Evolutionary conservation across 53 echinoderm and acorn worm species (phyloP), one percentile per base, ranked within the genome.

Genomic region (Patiria pectinifera): DNA sequence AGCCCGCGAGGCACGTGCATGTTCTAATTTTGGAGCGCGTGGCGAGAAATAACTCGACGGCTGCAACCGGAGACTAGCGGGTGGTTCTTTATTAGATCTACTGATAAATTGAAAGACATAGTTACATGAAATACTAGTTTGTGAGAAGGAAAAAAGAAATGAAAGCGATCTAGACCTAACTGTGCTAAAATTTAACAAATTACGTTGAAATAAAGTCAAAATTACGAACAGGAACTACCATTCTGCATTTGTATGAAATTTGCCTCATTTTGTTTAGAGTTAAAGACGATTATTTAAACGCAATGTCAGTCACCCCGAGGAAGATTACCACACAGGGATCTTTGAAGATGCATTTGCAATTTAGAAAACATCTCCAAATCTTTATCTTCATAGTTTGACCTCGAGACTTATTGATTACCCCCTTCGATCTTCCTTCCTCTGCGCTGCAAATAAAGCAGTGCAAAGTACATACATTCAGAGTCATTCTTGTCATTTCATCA

Each of bases 21-120:
- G 6, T n/a, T 59, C 82, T 58, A 82, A 53, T 25, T 80, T 80
- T 80, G 49, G 81, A 82, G n/a, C 21, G n/a, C 24, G 82, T 24
- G 18, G 59, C n/a, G 18, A 59, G 59, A 59, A 19, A 53, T 0
- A 82, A 2, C 11, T 59, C 2, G 15, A 24, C 82, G 82, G 82
- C 82, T 82, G 82, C 23, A 59, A 35, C 16, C 21, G 53, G 82
- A 84, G 84, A 84, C 84, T 25, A 84, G 84, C 84, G 44, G 84
- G 84, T 6, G 84, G 84, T 84, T 66, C 44, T 79, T 53, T 6
- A 53, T 53, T 53, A 6, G 5, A 5, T 53, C 6, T 8, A 53
- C 53, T 53, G 53, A 53, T 53, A 53, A 5, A 53, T 53, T 53
- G 53, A 53, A 5, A 6, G 53, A 53, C 53, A 8, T 53, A 8